Base-by-base conservation (phyloP, 2,888 invertebrate genomes). In the Cataglyphis livida region DNA sequence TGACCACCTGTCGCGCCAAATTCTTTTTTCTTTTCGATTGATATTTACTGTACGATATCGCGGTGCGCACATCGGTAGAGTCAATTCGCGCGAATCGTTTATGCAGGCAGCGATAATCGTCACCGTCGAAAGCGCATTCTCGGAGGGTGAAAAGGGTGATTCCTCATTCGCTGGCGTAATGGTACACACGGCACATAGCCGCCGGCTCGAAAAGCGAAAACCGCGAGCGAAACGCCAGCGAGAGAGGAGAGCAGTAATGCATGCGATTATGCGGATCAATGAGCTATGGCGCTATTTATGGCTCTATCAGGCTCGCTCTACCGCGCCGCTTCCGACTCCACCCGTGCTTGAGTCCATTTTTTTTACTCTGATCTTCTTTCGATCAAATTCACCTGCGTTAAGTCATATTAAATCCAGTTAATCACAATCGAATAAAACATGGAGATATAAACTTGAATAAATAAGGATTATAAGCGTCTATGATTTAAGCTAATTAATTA, bases 191-290 rank as follows among this genome's bases (percentile, higher is more conserved):
- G 91, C 90, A 91, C 89, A 90, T 90, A 92, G 93, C 93, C 92
- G 87, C 87, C 85, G 93, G 93, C 91, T 89, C 91, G 92, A 92
- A 93, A 93, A 94, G 92, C 91, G 92, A 93, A 92, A 93, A 93
- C 91, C 90, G 91, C 88, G 90, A 92, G 89, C 88, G 88, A 87
- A 90, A 90, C 89, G 90, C 89, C 88, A 90, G 84, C 86, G 90
- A 70, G 88, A 87, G 90, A 89, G 83, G 87, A 91, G 85, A 89
- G 88, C 89, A 90, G 93, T 94, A 93, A 94, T 93, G 92, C 93
- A 93, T 93, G 92, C 93, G 93, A 94, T 94, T 93, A 94, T 92
- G 92, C 92, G 93, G 93, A 93, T 94, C 94, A 93, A 93, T 94
- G 93, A 92, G 93, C 92, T 93, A 92, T 91, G 91, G 91, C 90